Evolutionary conservation across 2,113 vertebrate genomes (phyloP).

Genomic region (Okapia johnstoni): DNA sequence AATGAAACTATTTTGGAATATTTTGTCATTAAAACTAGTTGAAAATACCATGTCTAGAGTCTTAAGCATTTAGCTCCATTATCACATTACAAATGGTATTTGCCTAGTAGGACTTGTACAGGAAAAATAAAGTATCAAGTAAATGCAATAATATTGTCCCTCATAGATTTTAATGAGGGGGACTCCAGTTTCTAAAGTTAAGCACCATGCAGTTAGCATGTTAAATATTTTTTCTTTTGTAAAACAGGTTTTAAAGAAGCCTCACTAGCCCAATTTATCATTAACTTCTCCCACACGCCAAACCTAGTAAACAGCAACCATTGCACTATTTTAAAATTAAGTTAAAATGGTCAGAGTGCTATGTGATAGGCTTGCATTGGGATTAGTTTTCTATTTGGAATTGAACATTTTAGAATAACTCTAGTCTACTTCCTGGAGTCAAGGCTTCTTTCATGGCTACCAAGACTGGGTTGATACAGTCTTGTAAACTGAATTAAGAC

Average conservation of each 20-base stretch:
- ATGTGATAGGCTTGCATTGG: neutral
- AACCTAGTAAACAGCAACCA: neutral
- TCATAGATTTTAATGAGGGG: neutral
- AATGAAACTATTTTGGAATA: neutral
- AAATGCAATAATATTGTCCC: neutral
- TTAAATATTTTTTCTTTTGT: neutral
- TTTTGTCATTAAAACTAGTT: neutral
- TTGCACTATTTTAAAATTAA: neutral
- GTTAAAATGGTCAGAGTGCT: neutral
- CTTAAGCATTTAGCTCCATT: neutral
- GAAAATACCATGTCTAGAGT: neutral
- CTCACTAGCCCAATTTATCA: neutral
- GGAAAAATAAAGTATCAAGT: neutral
- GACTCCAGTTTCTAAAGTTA: conserved; percentile 41
- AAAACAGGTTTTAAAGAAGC: neutral
- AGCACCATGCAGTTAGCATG: neutral
- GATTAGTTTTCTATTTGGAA: neutral
- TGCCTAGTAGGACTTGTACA: neutral
- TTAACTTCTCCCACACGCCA: neutral
- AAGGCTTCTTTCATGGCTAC: neutral
- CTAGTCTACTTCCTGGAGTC: neutral
- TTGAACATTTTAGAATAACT: neutral
- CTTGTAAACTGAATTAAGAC: conserved; percentile 26
- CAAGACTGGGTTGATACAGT: neutral
- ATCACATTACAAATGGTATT: neutral